Percentiles rank a stretch among this genome's conserved stretches.
Conservation (phyloP, 2,113 vertebrate genomes). For the Rhegmatorhina hoffmannsi region DNA sequence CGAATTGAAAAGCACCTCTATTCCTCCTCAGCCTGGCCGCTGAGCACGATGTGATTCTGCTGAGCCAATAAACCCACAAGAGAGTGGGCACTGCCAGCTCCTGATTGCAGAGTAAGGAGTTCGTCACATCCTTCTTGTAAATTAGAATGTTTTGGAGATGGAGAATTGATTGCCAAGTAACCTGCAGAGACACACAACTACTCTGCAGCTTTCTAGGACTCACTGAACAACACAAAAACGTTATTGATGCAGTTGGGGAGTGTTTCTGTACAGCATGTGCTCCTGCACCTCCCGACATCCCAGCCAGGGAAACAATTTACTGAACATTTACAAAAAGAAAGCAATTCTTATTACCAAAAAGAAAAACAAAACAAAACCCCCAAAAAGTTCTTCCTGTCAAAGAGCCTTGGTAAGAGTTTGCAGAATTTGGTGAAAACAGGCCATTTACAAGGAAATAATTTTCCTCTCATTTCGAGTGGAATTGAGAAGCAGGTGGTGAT, state of each 20-base stretch:
- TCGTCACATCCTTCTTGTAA: neutral
- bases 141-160: neutral
- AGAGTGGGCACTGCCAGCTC: neutral
- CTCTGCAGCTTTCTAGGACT: neutral
- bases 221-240: neutral
- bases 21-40: neutral
- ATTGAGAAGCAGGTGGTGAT: neutral
- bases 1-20: neutral
- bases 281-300: neutral
- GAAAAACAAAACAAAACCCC: neutral
- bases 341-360: neutral
- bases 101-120: neutral
- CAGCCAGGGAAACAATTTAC: accelerated
- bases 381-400: neutral
- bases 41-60: neutral
- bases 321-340: neutral
- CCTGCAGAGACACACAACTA: neutral
- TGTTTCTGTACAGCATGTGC: neutral
- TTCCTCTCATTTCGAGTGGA: neutral
- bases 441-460: neutral
- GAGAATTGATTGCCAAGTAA: neutral
- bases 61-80: neutral
- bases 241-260: neutral
- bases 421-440: neutral
- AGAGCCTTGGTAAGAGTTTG: neutral